Base-by-base conservation (phyloP, 2,888 invertebrate genomes). In the Portevinia maculata region DNA sequence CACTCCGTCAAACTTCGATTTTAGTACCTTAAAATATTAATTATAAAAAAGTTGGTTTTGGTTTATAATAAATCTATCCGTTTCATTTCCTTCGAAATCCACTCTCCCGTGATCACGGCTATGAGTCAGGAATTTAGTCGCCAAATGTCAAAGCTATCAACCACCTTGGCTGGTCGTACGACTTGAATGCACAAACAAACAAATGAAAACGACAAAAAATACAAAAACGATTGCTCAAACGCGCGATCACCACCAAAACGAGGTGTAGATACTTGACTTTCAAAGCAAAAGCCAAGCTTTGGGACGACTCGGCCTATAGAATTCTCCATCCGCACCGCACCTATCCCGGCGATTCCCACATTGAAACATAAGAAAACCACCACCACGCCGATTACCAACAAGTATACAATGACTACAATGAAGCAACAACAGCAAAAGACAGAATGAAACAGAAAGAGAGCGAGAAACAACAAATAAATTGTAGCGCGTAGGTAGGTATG, bases 401-500 rank as follows among this genome's bases (percentile, higher is more conserved):
- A 41, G 15, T 15, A 4, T 9, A 24, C 39, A 59, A n/a, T 7
- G 4, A 13, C 3, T 13, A 6, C 9, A 41, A n/a, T n/a, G n/a
- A n/a, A 11, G 19, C 19, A 41, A 17, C 11, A 44, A 19, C 19
- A 46, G 17, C 28, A 17, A 57, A 5, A 3, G 24, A 24, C 24
- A 24, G 24, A 32, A 30, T 19, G 32, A 53, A 5, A 50, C 19
- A 28, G 19, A 28, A 21, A 64, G 34, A 64, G 57, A 52, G 46
- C 57, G 13, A 69, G n/a, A 64, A 34, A 37, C 15, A 64, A 62
- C 76, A 65, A 70, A 73, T 83, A 84, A 75, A 75, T 78, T 71
- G 65, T 75, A 79, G 75, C 73, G 83, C 73, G 75, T 81, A 84
- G 69, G 75, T 81, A 84, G 69, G 76, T 75, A 75, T 75, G 71